A percentile compares a stretch with the other conserved stretches of the same genome.
phyloP scores from a whole-genome alignment of 2,888 invertebrate species.

The Caprella mutica region DNA sequence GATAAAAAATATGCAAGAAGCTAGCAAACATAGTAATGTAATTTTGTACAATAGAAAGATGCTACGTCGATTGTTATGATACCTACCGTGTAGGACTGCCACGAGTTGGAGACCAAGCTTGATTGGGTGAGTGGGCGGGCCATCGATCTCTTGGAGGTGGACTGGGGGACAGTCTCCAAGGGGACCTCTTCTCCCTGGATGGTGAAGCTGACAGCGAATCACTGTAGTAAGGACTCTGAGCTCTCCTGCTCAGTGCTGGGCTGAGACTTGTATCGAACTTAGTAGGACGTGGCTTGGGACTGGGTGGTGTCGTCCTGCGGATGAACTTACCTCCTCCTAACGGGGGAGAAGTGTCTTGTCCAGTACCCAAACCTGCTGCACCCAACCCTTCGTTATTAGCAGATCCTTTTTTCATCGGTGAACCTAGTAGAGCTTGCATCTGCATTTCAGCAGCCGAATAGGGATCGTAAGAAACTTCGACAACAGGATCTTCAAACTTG shows the following conservation, averaged over 20 bases:
- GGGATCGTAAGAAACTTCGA: slow-evolving; percentile 29
- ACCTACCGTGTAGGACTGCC: neutral
- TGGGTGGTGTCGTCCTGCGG: neutral
- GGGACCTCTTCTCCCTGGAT: neutral
- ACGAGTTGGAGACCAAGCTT: neutral
- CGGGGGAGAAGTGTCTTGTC: no score
- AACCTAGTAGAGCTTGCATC: slow-evolving; percentile 34
- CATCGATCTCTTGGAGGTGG: slow-evolving; percentile 4
- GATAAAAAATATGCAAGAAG: no score
- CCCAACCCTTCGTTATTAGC: slow-evolving; percentile 15
- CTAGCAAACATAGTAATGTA: no score
- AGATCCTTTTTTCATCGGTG: neutral
- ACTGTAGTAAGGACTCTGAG: no score
- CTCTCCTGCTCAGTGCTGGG: neutral
- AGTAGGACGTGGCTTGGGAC: neutral
- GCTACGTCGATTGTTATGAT: no score
- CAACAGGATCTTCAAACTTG: neutral
- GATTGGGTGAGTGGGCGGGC: neutral
- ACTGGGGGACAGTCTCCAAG: slow-evolving; percentile 10
- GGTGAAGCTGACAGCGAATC: neutral
- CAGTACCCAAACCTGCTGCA: slow-evolving; percentile 17
- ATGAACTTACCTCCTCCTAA: neutral
- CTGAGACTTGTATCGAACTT: neutral
- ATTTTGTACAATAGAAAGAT: no score
- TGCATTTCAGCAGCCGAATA: slow-evolving; percentile 34